Conservation (phyloP, 2,888 invertebrate genomes). For the Protophormia terraenovae region DNA sequence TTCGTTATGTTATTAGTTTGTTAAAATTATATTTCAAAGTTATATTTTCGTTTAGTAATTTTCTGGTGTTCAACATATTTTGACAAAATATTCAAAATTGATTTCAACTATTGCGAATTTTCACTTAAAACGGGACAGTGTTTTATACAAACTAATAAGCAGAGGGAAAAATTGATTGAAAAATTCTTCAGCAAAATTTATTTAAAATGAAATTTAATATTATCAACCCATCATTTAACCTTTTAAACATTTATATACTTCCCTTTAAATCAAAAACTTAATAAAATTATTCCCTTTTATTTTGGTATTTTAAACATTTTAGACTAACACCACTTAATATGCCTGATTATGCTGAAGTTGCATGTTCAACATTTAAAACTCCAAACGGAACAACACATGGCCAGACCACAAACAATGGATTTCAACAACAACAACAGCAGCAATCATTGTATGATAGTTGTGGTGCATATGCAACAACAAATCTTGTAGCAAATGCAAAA, state of each 20-base stretch:
- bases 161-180: too few relatives aligned
- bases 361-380: constrained; percentile 81
- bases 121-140: too few relatives aligned
- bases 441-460: constrained; percentile 80
- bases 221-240: not conserved
- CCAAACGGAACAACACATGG: constrained; percentile 71
- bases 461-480: constrained; percentile 81
- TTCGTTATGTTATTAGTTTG: too few relatives aligned
- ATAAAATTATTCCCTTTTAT: constrained; percentile 13
- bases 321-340: constrained; percentile 81
- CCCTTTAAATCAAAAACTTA: not conserved
- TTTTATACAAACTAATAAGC: too few relatives aligned
- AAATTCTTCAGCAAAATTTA: too few relatives aligned
- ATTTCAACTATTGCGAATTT: too few relatives aligned
- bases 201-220: too few relatives aligned
- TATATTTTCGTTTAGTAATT: too few relatives aligned
- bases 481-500: constrained; percentile 81
- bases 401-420: constrained; percentile 57
- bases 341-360: constrained; percentile 82
- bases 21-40: too few relatives aligned
- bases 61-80: too few relatives aligned
- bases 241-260: not conserved
- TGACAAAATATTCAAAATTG: too few relatives aligned
- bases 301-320: constrained; percentile 62
- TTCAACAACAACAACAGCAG: constrained; percentile 66